Evolutionary conservation across 2,888 invertebrate species (phyloP), one percentile per base, ranked within the genome.

Genomic region (Drosophila flavopinicola): DNA sequence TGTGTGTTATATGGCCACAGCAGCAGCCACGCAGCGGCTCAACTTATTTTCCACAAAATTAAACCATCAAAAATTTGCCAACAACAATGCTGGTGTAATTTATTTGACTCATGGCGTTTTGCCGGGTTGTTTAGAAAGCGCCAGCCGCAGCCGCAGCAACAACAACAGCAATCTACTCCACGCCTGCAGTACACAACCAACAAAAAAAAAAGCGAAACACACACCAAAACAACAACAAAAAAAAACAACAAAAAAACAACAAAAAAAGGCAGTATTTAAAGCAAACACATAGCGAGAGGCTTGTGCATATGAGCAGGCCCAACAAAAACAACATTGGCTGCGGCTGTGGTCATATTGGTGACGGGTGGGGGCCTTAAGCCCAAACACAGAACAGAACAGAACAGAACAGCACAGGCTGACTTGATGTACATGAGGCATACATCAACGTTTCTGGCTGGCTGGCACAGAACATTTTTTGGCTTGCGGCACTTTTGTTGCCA

Each of bases 11-110:
- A 82, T 66, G 75, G 76, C 60, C 75, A 66, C 85, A 83, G 45
- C 83, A 79, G 79, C 83, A 79, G 68, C 74, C 74, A 68, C 71
- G 71, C 71, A 74, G 76, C 73, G 83, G 80, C 75, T 87, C 85
- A 87, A 84, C 85, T 88, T 86, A 85, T 88, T 86, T 85, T 87
- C 85, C 88, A 88, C 85, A 85, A 85, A 85, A 88, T 85, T 88
- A 85, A 85, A 85, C 87, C 88, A 86, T 88, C 85, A 85, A 85
- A 88, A 85, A 86, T 88, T 85, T 88, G 78, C 87, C 86, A 85
- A 86, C 83, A 83, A 87, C 84, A 85, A 79, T 80, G 86, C 71
- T 53, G 76, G 86, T 67, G 75, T 87, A 87, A 85, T 85, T 85
- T 85, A 87, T 87, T 87, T 87, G 86, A 76, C 80, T 87, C 85